phyloP scores from a whole-genome alignment of 2,888 invertebrate species.

The Ptycholaimellus sp. region DNA sequence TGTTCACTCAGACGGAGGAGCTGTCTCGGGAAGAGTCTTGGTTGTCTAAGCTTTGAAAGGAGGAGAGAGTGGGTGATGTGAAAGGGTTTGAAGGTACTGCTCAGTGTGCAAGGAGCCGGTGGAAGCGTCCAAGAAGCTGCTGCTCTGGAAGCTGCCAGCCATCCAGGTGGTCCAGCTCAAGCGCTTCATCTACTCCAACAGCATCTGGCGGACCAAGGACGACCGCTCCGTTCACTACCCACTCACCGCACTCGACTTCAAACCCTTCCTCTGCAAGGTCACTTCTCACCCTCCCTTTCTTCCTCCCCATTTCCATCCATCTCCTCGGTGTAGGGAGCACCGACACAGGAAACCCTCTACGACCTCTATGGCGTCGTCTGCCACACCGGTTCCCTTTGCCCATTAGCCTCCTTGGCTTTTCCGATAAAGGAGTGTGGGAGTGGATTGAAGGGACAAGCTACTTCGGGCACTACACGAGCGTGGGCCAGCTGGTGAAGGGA shows the following conservation, averaged over 20 bases:
- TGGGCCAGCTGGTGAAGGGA: slow-evolving; percentile 29
- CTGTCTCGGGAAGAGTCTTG: slow-evolving; percentile 33
- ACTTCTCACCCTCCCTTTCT: no score
- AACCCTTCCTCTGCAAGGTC: slow-evolving; percentile 22
- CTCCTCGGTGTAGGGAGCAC: no score
- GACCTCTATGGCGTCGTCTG: slow-evolving; percentile 33
- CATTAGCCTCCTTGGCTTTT: neutral
- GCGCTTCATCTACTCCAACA: slow-evolving; percentile 26
- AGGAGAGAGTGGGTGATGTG: neutral
- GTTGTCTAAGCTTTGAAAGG: slow-evolving; percentile 16
- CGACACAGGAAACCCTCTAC: slow-evolving; percentile 24
- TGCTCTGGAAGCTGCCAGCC: slow-evolving; percentile 25
- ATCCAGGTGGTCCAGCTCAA: slow-evolving; percentile 28
- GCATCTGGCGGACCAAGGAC: slow-evolving; percentile 14
- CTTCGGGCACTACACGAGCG: slow-evolving; percentile 34
- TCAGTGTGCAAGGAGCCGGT: slow-evolving; percentile 21
- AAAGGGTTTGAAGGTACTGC: slow-evolving; percentile 11
- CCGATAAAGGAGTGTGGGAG: no score
- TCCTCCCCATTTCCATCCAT: no score
- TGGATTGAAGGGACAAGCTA: slow-evolving; percentile 21
- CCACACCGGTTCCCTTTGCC: slow-evolving; percentile 20
- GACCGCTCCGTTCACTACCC: slow-evolving; percentile 18
- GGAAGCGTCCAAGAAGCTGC: slow-evolving; percentile 26
- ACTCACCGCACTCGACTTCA: slow-evolving; percentile 25
- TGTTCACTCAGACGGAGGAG: slow-evolving; percentile 34